Evolutionary conservation across 2,888 invertebrate species (phyloP).

Genomic region (Dicyrtoma fusca): DNA sequence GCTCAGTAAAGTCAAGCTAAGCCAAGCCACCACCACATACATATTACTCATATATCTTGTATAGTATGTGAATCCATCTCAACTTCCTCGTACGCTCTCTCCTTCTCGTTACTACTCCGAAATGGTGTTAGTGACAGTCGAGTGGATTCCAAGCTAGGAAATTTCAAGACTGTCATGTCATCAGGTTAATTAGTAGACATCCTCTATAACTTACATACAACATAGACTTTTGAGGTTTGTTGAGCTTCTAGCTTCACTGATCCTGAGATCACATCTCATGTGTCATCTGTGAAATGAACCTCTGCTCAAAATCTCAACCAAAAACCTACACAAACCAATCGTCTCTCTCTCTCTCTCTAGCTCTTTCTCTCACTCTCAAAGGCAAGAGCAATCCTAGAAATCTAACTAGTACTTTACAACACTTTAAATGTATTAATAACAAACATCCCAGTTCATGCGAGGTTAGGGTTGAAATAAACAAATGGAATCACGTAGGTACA

Average conservation of each 20-base stretch:
- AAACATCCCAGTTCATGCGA: neutral
- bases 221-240: slow-evolving; percentile 27
- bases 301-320: slow-evolving; percentile 18
- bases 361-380: neutral
- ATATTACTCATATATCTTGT: neutral
- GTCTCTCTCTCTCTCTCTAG: slow-evolving; percentile 11
- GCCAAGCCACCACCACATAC: too few relatives aligned
- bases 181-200: slow-evolving; percentile 36
- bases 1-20: too few relatives aligned
- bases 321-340: slow-evolving; percentile 13
- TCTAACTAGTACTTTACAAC: slow-evolving; percentile 10
- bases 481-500: neutral
- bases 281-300: slow-evolving; percentile 32
- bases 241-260: slow-evolving; percentile 18
- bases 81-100: slow-evolving; percentile 10
- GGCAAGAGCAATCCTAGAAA: slow-evolving; percentile 3
- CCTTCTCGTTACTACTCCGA: slow-evolving; percentile 18
- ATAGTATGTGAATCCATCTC: neutral
- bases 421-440: slow-evolving; percentile 17
- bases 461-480: neutral
- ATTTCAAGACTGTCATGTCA: slow-evolving; percentile 33
- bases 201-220: slow-evolving; percentile 14
- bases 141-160: slow-evolving; percentile 29
- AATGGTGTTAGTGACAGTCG: slow-evolving; percentile 34
- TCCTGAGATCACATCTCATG: slow-evolving; percentile 30